Evolutionary conservation across 2,797 vertebrate species (phyloP), one percentile per base, ranked within the genome.

Genomic region (Octomys mimax): DNA sequence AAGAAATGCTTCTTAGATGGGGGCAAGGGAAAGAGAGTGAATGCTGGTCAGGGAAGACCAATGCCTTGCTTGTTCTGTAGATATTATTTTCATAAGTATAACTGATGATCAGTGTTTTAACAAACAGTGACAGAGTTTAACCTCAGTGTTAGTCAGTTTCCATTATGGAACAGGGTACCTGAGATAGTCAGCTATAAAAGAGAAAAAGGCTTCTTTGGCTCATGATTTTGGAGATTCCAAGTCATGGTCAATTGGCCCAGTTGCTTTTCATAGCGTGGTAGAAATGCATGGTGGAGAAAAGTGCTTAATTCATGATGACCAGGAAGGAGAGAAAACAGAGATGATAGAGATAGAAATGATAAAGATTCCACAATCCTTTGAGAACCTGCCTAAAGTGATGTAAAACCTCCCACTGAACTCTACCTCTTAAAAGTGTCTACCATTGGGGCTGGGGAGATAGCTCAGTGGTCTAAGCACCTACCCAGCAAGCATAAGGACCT

Each of bases 71-170:
- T 85, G 31, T 42, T 73, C 79, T 24, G 6, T 36, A 46, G 81
- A 85, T 28, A 21, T 26, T 85, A 6, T 92, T 94, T 89, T 89
- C 39, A 59, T 57, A 46, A 83, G 49, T 61, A 79, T 57, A 95
- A 75, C 42, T 2, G 11, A 89, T 87, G 85, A 24, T n/a, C 24
- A 75, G 22, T 57, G 57, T 52, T 82, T 59, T 78, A 52, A 83
- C 24, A 86, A 54, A 54, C 68, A 49, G 49, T 91, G 36, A 75
- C 59, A 39, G 64, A 68, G 61, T 36, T 79, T 52, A 91, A 85
- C 54, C 82, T 66, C 64, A 6, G 46, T 61, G 12, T 39, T 33
- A 59, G 12, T 39, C 26, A 59, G 52, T 13, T 90, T 85, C 52
- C n/a, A 8, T 52, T 52, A 24, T n/a, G 10, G 36, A 79, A n/a